A percentile compares a stretch with the other conserved stretches of the same genome.
Conservation (phyloP, 2,888 invertebrate species). For the Cryptocephalus primarius region DNA sequence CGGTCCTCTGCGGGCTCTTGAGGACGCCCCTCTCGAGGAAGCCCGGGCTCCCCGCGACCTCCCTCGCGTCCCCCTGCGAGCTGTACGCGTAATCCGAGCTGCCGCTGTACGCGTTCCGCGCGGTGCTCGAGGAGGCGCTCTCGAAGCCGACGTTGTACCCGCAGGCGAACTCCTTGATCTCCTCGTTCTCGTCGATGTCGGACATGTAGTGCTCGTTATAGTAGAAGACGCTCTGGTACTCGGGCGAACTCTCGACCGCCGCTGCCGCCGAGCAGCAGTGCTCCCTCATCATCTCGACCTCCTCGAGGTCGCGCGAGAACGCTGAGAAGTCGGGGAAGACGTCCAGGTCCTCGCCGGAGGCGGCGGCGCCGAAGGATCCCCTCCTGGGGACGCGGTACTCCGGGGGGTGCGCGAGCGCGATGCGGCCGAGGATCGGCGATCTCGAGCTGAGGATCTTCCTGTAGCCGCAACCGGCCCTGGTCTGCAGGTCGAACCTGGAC, state of each 20-base stretch:
- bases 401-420: constrained; percentile 4
- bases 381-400: constrained; percentile 8
- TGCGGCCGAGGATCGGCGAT: constrained; percentile 20
- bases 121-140: background rate
- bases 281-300: constrained; percentile 27
- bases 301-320: constrained; percentile 30
- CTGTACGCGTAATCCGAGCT: constrained; percentile 30
- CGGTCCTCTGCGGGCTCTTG: constrained; percentile 31
- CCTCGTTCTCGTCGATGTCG: constrained; percentile 36
- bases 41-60: background rate
- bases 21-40: constrained; percentile 18
- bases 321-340: constrained; percentile 15
- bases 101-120: constrained; percentile 18
- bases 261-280: constrained; percentile 17
- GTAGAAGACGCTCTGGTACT: constrained; percentile 26
- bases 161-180: constrained; percentile 29
- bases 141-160: constrained; percentile 24
- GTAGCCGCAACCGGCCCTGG: constrained; percentile 28
- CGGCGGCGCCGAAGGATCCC: background rate
- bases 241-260: constrained; percentile 17
- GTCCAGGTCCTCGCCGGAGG: background rate
- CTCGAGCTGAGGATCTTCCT: constrained; percentile 28
- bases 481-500: constrained; percentile 29
- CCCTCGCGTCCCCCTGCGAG: constrained; percentile 13
- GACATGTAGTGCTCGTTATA: constrained; percentile 35